Evolutionary conservation across 2,888 invertebrate genomes (phyloP).

Genomic region (Synanthedon myopaeformis): DNA sequence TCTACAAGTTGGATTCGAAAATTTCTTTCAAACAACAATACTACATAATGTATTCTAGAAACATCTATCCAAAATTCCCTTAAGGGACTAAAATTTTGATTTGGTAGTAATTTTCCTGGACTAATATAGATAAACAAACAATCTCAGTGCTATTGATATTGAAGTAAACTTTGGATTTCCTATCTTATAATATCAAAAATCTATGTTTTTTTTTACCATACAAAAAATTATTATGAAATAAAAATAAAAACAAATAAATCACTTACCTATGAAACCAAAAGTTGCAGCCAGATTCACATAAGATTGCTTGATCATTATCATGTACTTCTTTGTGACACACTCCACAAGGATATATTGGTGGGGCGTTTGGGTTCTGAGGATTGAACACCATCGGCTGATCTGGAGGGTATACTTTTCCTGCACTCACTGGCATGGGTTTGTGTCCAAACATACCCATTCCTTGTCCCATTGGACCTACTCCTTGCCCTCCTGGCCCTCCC

Average conservation of each 20-base stretch:
- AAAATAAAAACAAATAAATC: constrained; percentile 4
- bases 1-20: too few species aligned
- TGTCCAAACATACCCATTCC: constrained; percentile 78
- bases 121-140: too few species aligned
- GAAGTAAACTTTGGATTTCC: neutral
- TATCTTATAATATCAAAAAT: neutral
- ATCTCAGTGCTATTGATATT: too few species aligned
- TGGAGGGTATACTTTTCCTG: constrained; percentile 93
- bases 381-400: constrained; percentile 98
- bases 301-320: constrained; percentile 97
- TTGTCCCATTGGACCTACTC: constrained; percentile 71
- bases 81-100: too few species aligned
- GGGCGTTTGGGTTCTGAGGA: constrained; percentile 97
- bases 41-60: too few species aligned
- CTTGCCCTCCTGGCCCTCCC: constrained; percentile 65
- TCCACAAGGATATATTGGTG: constrained; percentile 97
- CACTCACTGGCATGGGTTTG: constrained; percentile 92
- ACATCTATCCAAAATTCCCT: too few species aligned
- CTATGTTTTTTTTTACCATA: neutral
- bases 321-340: constrained; percentile 98
- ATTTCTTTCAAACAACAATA: too few species aligned
- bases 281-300: constrained; percentile 98
- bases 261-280: constrained; percentile 96
- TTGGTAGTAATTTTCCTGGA: too few species aligned
- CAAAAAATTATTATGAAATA: neutral